Conservation (phyloP, 2,797 vertebrate genomes). For the Coreius guichenoti region DNA sequence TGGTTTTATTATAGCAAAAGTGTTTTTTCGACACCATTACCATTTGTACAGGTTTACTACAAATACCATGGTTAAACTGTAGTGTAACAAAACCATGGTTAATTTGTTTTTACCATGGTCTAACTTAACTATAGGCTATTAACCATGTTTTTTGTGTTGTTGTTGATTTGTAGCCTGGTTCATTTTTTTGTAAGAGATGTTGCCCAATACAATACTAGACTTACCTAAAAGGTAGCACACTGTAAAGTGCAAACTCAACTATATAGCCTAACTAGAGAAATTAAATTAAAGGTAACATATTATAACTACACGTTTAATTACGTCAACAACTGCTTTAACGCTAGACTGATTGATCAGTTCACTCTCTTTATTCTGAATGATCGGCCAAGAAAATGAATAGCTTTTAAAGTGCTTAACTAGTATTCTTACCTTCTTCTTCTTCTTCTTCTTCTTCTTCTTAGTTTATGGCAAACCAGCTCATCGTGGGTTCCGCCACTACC, state of each 20-base stretch:
- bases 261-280: not conserved
- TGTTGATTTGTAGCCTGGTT: too few species aligned
- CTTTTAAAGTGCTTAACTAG: not conserved
- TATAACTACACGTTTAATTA: not conserved
- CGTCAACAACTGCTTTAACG: not conserved
- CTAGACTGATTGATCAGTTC: not conserved
- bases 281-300: not conserved
- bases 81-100: not conserved
- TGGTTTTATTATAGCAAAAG: not conserved
- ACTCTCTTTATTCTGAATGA: not conserved
- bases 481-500: not conserved
- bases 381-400: not conserved
- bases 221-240: not conserved
- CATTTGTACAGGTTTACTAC: not conserved
- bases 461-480: not conserved
- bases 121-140: not conserved
- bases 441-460: not conserved
- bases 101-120: not conserved
- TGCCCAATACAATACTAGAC: not conserved
- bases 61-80: too few species aligned
- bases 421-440: not conserved
- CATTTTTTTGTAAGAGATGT: not conserved
- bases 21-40: not conserved
- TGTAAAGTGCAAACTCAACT: not conserved
- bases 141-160: too few species aligned